A percentile compares a stretch with the other conserved stretches of the same genome.
phyloP scores from a whole-genome alignment of 2,797 vertebrate species.

The Chelon labrosus region DNA sequence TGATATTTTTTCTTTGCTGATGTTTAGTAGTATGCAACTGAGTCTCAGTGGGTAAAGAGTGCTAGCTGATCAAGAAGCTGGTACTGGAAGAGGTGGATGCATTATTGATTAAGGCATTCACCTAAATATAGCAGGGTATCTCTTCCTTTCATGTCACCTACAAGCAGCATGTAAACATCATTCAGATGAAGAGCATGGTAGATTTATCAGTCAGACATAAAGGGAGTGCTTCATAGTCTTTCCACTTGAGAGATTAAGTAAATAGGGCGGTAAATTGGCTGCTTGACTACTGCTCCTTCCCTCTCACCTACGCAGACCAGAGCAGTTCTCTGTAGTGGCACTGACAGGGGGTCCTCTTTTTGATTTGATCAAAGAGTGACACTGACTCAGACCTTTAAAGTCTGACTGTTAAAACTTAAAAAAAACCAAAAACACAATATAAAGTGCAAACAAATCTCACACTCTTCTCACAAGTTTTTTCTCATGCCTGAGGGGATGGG shows the following conservation, averaged over 20 bases:
- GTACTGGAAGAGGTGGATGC: conserved; percentile 48
- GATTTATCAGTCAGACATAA: conserved; percentile 28
- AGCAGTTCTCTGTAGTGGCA: neutral
- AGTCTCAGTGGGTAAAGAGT: conserved; percentile 13
- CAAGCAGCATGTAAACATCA: conserved; percentile 38
- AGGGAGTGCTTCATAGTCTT: conserved; percentile 9
- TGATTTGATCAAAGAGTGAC: neutral
- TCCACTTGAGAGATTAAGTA: conserved; percentile 5
- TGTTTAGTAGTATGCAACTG: neutral
- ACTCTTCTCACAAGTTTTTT: conserved; percentile 21
- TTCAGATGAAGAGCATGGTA: conserved; percentile 13
- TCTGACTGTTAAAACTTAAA: neutral
- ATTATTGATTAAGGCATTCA: conserved; percentile 74
- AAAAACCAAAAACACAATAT: neutral
- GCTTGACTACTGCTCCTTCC: neutral
- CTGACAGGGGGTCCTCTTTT: conserved; percentile 9
- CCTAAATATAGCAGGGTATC: conserved; percentile 70
- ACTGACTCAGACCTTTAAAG: neutral
- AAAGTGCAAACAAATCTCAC: neutral
- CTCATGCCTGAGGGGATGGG: conserved; percentile 2
- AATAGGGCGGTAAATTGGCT: neutral
- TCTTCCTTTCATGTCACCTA: conserved; percentile 49
- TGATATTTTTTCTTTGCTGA: neutral
- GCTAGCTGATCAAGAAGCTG: conserved; percentile 47
- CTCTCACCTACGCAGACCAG: neutral